Conservation (phyloP, 2,113 vertebrate genomes). For the Microcebus ravelobensis region DNA sequence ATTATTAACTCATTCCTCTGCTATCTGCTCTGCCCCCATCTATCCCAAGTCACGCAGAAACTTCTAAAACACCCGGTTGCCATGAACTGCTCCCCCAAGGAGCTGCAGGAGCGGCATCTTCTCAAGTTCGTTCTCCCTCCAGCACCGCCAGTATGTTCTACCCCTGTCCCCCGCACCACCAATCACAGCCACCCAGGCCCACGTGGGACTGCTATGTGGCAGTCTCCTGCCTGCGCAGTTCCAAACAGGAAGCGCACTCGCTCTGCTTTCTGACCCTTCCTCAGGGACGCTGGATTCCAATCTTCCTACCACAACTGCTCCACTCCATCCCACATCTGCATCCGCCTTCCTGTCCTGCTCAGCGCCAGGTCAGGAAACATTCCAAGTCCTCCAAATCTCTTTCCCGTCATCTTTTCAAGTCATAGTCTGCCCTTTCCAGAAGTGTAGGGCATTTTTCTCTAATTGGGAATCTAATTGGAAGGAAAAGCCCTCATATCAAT, state of each 20-base stretch:
- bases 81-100: background rate
- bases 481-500: background rate
- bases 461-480: background rate
- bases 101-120: background rate
- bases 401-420: background rate
- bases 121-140: background rate
- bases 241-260: rapidly evolving
- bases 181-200: background rate
- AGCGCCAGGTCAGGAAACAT: background rate
- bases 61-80: background rate
- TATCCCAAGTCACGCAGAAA: background rate
- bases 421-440: background rate
- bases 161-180: too few species aligned
- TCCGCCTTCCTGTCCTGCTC: background rate
- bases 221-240: background rate
- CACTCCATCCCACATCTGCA: background rate
- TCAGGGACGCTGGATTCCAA: background rate
- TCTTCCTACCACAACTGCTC: background rate
- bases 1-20: background rate
- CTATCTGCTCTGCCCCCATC: background rate
- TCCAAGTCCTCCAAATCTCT: background rate
- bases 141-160: background rate
- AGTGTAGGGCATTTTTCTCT: background rate
- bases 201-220: rapidly evolving
- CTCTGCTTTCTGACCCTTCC: background rate